A percentile compares a stretch with the other conserved stretches of the same genome.
phyloP scores from a whole-genome alignment of 2,797 vertebrate genomes.

The Manis javanica region DNA sequence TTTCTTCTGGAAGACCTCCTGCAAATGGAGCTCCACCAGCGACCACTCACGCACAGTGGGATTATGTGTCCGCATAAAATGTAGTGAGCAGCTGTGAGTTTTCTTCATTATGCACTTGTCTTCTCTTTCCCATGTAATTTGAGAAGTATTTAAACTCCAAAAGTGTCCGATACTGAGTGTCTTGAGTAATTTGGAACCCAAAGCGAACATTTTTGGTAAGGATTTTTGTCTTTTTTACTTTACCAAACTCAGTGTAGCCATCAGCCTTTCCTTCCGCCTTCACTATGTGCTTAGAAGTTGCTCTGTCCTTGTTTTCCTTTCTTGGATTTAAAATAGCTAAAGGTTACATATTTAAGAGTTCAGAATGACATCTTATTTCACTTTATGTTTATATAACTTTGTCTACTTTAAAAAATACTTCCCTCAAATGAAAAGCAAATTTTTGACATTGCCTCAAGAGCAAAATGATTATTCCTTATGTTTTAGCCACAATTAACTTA shows the following conservation, averaged over 20 bases:
- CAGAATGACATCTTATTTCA: background rate
- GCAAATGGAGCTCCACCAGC: conserved; percentile 65
- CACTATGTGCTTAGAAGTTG: background rate
- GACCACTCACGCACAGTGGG: background rate
- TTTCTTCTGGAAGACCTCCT: conserved; percentile 90
- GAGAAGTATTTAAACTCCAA: background rate
- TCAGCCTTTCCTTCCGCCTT: background rate
- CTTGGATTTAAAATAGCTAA: background rate
- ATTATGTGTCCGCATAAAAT: background rate
- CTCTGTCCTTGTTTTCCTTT: background rate
- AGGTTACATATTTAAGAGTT: background rate
- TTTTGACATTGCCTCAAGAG: conserved; percentile 23
- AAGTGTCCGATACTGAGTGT: background rate
- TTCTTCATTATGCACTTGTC: background rate
- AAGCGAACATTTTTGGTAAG: background rate
- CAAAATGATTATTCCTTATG: conserved; percentile 32
- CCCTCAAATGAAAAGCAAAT: background rate
- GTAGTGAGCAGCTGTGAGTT: background rate
- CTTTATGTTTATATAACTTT: background rate
- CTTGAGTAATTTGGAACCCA: background rate
- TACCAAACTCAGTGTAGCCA: background rate
- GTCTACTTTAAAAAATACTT: background rate
- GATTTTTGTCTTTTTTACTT: background rate
- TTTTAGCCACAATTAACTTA: conserved; percentile 61
- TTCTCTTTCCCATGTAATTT: background rate